Evolutionary conservation across 2,113 vertebrate genomes (phyloP), one percentile per base, ranked within the genome.

Genomic region (Rhodinocichla rosea): DNA sequence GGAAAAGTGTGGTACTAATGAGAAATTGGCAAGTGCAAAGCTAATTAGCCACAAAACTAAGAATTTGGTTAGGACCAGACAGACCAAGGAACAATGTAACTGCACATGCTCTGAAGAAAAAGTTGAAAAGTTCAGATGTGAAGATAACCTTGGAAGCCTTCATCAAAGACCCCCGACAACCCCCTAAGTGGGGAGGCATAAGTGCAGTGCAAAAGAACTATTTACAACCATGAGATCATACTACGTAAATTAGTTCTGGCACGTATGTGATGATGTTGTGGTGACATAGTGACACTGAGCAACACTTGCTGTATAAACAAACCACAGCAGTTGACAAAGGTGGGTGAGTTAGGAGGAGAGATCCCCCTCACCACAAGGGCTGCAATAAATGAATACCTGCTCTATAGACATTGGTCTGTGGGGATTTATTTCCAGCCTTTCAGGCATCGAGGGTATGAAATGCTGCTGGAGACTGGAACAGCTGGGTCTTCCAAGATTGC

Each of bases 131-230:
- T 22, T 52, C 18, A n/a, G 35, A 35, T 6, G 5, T 1, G 3
- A 47, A 12, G 4, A 37, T 10, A 26, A 40, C 30, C 37, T 77
- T 50, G 30, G 59, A 40, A 52, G 13, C 8, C 57, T 63, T 52
- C 30, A 42, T n/a, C 23, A n/a, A 27, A 52, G 23, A n/a, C 10
- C 37, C 45, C 3, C 1, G 2, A 39, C 1, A 1, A 33, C 6
- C 15, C 27, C 23, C 9, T 4, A n/a, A n/a, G 0, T 13, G 45
- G 30, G 18, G 47, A 42, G 14, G 5, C 2, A 2, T 17, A 52
- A 63, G 30, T 2, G 2, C 30, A 52, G 11, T 52, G 32, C 59
- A 64, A 12, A 77, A 62, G 12, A 50, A 21, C 10, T 21, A 27
- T 56, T 15, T 56, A 40, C 5, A 78, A 52, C 37, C 19, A n/a